Evolutionary conservation across 2,113 vertebrate species (phyloP).

Genomic region (Gracilinanus agilis): DNA sequence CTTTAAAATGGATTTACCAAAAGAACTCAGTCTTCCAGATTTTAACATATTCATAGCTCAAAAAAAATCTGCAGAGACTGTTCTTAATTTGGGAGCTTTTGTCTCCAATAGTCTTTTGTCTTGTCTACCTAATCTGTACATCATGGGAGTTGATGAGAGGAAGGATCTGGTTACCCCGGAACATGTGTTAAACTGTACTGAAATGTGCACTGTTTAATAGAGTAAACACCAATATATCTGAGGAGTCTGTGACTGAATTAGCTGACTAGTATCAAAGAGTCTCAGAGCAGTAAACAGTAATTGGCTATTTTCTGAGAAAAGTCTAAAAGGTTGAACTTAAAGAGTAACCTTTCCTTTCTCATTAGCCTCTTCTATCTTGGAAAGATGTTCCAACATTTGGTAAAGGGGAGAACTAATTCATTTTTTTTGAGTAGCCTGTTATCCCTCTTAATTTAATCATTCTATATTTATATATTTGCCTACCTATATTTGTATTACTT

Average conservation of each 20-base stretch:
- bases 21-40: neutral
- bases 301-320: slow-evolving; percentile 28
- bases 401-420: neutral
- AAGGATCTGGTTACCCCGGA: slow-evolving; percentile 48
- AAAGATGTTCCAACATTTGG: neutral
- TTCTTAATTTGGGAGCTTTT: neutral
- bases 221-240: slow-evolving; percentile 45
- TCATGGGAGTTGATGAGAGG: neutral
- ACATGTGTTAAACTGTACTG: slow-evolving; percentile 44
- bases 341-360: neutral
- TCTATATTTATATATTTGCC: neutral
- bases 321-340: neutral
- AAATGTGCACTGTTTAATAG: neutral
- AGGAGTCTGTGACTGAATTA: slow-evolving; percentile 19
- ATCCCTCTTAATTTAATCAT: neutral
- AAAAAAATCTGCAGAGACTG: neutral
- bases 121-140: slow-evolving; percentile 46
- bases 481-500: neutral
- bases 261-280: slow-evolving; percentile 45
- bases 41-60: neutral
- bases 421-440: neutral
- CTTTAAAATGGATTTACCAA: neutral
- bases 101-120: slow-evolving; percentile 29
- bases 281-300: slow-evolving; percentile 34
- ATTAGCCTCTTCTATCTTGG: neutral